A percentile compares a stretch with the other conserved stretches of the same genome.
These are phyloP conservation scores for Thrips palmi DNA, from an alignment of 1,140 invertebrate species.

Conservation along the genomic window DNA sequence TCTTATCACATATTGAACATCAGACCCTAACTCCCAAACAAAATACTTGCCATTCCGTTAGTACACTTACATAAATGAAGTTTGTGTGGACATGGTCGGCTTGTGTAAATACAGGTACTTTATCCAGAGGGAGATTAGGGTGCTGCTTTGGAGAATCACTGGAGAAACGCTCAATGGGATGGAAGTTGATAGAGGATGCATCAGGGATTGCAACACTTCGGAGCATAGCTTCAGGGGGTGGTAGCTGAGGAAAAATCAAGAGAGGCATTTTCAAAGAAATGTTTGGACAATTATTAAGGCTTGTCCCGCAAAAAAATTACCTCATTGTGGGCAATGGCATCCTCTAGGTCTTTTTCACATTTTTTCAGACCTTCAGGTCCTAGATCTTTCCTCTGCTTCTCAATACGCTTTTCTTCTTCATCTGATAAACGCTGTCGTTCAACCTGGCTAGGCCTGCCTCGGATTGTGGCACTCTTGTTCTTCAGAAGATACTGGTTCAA, in stretches of 20 bases:
- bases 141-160: slow-evolving; percentile 29
- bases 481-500: slow-evolving; percentile 51
- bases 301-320: slow-evolving; percentile 22
- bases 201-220: slow-evolving; percentile 47
- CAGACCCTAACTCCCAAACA: slow-evolving; percentile 2
- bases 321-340: slow-evolving; percentile 59
- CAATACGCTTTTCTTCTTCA: slow-evolving; percentile 45
- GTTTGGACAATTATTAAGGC: background rate
- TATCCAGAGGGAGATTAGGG: slow-evolving; percentile 36
- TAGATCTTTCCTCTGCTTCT: slow-evolving; percentile 37
- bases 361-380: slow-evolving; percentile 46
- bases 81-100: slow-evolving; percentile 64
- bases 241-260: slow-evolving; percentile 24
- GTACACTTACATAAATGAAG: slow-evolving; percentile 62
- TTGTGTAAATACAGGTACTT: slow-evolving; percentile 54
- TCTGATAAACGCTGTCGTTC: slow-evolving; percentile 37
- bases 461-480: slow-evolving; percentile 28
- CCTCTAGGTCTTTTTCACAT: slow-evolving; percentile 37
- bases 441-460: slow-evolving; percentile 33
- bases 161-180: slow-evolving; percentile 38
- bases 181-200: slow-evolving; percentile 46
- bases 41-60: slow-evolving; percentile 8
- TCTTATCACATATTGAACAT: background rate
- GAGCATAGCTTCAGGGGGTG: slow-evolving; percentile 43
- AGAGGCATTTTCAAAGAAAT: slow-evolving; percentile 9